These are phyloP conservation scores for Osmerus mordax DNA, from an alignment of 2,113 vertebrate genomes.

Conservation along the genomic window DNA sequence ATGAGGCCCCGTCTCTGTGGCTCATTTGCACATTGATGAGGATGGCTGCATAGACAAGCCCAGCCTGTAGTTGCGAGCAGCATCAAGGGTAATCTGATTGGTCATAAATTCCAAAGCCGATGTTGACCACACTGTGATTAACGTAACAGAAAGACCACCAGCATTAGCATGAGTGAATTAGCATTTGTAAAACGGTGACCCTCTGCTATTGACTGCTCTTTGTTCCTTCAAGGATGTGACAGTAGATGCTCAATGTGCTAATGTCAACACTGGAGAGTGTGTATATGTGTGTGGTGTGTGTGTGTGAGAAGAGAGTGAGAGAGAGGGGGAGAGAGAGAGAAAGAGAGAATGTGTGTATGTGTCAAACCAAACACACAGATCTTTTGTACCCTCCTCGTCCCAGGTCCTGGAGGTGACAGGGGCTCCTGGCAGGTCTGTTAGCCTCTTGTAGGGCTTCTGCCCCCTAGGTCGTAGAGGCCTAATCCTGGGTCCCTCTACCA, in stretches of 20 bases:
- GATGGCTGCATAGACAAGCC: background rate
- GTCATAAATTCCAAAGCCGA: no score
- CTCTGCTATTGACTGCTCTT: no score
- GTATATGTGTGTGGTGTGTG: background rate
- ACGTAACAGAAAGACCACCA: no score
- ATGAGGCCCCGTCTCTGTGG: background rate
- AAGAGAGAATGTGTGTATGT: background rate
- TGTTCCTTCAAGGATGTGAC: no score
- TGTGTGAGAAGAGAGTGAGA: background rate
- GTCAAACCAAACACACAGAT: background rate
- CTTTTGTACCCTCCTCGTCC: background rate
- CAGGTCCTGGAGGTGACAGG: background rate
- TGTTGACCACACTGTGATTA: no score
- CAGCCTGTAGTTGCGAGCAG: background rate
- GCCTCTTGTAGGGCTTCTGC: background rate
- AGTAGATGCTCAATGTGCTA: no score
- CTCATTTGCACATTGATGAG: constrained; percentile 3
- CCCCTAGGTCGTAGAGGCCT: background rate
- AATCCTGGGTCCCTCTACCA: background rate
- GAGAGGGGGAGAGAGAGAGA: background rate
- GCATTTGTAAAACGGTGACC: no score
- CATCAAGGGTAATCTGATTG: no score
- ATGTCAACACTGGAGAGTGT: no score
- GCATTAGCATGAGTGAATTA: no score
- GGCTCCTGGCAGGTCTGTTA: background rate